Evolutionary conservation across 1,140 invertebrate species (phyloP), one percentile per base, ranked within the genome.

Genomic region (Chelonus insularis): DNA sequence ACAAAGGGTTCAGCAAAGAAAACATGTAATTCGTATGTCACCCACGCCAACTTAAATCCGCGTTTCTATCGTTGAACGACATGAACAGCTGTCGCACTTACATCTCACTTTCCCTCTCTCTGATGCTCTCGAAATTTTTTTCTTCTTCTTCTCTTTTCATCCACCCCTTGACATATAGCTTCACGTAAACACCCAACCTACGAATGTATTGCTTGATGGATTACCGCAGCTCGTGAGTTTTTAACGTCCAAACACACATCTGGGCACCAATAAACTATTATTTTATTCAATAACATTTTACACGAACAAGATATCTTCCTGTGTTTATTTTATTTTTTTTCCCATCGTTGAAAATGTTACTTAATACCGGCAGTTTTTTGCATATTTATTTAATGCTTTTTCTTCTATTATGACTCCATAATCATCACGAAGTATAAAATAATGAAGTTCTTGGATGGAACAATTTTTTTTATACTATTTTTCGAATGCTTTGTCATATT

Each of bases 71-170:
- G 51, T 25, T 64, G 62, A 64, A 47, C 62, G 50, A 59, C 57
- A 34, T 39, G 29, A 64, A 64, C 62, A 64, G 62, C 62, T 64
- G 62, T 60, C 50, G 57, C 62, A 57, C 45, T 43, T 20, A 56
- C 34, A 37, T 51, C n/a, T 16, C 16, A 34, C 16, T 41, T 6
- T 48, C 23, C 16, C 25, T 48, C 4, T 36, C 20, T 11, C 29
- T 48, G 29, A 34, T 48, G 3, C 39, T 14, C 2, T n/a, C 18
- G 23, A 6, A 34, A 25, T 57, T 55, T 48, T 39, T 34, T 37
- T 37, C 34, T 37, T 18, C 18, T 11, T 18, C 14, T 9, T 34
- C 6, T 52, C 9, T 18, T 5, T 36, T 4, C 18, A 18, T 29
- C 7, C n/a, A 57, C 36, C 11, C 37, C 41, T 34, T 21, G 18